These are phyloP conservation scores for Acrocephalus kingi DNA, from an alignment of 2,113 vertebrate species.

Conservation along the genomic window DNA sequence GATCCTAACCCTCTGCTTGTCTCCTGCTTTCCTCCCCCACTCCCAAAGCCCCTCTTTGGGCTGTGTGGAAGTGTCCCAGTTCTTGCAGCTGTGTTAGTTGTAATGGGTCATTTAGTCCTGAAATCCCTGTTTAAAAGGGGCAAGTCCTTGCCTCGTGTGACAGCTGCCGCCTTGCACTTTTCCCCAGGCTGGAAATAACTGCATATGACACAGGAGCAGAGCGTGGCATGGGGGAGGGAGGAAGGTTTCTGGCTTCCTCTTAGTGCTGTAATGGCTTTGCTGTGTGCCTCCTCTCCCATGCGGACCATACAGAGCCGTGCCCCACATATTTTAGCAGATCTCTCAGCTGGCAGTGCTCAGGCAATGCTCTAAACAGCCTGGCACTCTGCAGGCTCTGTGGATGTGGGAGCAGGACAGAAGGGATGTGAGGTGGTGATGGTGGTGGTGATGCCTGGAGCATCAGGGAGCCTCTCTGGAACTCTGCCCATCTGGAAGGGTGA, in stretches of 20 bases:
- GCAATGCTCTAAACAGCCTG: not conserved
- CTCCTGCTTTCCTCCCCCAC: constrained; percentile 20
- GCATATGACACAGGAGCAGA: constrained; percentile 59
- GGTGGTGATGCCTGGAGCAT: not conserved
- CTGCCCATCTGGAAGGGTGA: not conserved
- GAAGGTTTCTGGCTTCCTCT: constrained; percentile 52
- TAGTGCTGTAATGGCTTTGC: constrained; percentile 32
- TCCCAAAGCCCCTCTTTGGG: not conserved
- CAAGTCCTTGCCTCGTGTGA: constrained; percentile 52
- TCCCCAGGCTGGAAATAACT: constrained; percentile 70
- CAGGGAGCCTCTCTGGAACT: not conserved
- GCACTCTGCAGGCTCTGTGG: not conserved
- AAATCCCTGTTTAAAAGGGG: constrained; percentile 64
- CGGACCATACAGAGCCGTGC: constrained; percentile 32
- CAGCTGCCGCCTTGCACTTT: constrained; percentile 68
- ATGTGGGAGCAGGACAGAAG: not conserved
- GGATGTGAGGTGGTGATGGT: not conserved
- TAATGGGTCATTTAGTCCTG: constrained; percentile 71
- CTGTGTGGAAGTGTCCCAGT: constrained; percentile 61
- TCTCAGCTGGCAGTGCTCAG: constrained; percentile 29
- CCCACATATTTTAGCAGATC: constrained; percentile 42
- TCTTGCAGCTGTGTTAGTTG: constrained; percentile 72
- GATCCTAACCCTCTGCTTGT: not conserved
- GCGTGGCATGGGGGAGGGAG: constrained; percentile 8
- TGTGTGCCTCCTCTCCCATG: constrained; percentile 32